phyloP scores from a whole-genome alignment of 2,797 vertebrate species.

The Hirundo rustica region DNA sequence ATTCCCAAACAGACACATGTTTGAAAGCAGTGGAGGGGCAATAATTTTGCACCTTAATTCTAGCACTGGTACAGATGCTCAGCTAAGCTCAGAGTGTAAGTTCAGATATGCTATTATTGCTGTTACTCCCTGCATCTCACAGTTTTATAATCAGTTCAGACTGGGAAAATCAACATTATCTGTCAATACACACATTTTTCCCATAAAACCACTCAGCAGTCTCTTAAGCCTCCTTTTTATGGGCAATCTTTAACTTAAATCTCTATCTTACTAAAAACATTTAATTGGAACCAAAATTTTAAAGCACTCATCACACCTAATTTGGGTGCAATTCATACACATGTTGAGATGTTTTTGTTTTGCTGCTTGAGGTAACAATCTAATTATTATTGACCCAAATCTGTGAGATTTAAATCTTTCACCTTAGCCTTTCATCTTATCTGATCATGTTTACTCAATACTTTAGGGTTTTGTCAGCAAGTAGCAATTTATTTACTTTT shows the following conservation, averaged over 20 bases:
- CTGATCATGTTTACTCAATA: neutral
- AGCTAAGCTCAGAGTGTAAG: neutral
- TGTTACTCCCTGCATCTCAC: neutral
- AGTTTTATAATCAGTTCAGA: neutral
- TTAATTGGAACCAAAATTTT: neutral
- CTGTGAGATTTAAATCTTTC: neutral
- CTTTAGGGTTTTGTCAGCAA: neutral
- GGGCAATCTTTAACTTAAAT: neutral
- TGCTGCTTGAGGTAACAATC: neutral
- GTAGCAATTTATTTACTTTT: neutral
- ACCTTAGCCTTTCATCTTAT: neutral
- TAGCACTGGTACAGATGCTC: neutral
- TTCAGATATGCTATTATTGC: neutral
- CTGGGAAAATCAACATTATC: neutral
- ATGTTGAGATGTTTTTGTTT: neutral
- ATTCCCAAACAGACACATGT: neutral
- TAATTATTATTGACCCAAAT: neutral
- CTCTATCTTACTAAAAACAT: neutral
- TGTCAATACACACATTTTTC: neutral
- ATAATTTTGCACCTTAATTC: neutral
- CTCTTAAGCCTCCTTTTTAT: neutral
- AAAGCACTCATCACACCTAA: neutral
- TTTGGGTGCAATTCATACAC: neutral
- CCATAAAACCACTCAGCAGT: neutral
- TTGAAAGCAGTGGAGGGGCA: neutral